Conservation (phyloP, 2,113 vertebrate species). For the Passer domesticus region DNA sequence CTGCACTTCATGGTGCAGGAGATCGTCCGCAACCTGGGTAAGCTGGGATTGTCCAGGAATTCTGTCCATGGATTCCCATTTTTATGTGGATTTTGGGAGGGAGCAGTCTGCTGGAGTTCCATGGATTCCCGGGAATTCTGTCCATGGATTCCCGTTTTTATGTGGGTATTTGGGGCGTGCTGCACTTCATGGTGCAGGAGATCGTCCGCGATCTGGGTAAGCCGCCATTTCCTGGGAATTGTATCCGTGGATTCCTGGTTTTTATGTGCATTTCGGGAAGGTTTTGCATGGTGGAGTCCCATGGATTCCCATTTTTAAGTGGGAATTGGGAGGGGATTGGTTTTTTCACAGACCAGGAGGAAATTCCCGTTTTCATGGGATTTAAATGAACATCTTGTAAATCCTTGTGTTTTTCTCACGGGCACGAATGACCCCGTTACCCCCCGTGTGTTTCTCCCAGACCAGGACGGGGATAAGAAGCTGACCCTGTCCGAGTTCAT, state of each 20-base stretch:
- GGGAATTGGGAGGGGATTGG: background rate
- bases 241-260: background rate
- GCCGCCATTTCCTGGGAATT: too few relatives aligned
- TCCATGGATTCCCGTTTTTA: background rate
- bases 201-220: background rate
- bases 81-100: background rate
- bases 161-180: background rate
- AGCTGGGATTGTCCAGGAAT: too few relatives aligned
- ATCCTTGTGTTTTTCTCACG: too few relatives aligned
- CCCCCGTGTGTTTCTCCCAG: conserved; percentile 49
- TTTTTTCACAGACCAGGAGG: background rate
- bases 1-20: background rate
- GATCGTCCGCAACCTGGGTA: background rate
- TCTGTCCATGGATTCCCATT: fast-evolving
- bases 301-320: background rate
- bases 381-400: too few relatives aligned
- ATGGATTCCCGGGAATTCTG: too few relatives aligned
- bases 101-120: too few relatives aligned
- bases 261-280: too few relatives aligned
- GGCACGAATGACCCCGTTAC: fast-evolving
- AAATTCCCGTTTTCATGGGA: background rate
- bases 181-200: background rate
- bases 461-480: conserved; percentile 90
- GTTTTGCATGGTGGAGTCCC: background rate
- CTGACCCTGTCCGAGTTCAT: conserved; percentile 93